Percentiles rank a stretch among this genome's conserved stretches.
Conservation (phyloP, 2,888 invertebrate species). For the Spialia ferax region DNA sequence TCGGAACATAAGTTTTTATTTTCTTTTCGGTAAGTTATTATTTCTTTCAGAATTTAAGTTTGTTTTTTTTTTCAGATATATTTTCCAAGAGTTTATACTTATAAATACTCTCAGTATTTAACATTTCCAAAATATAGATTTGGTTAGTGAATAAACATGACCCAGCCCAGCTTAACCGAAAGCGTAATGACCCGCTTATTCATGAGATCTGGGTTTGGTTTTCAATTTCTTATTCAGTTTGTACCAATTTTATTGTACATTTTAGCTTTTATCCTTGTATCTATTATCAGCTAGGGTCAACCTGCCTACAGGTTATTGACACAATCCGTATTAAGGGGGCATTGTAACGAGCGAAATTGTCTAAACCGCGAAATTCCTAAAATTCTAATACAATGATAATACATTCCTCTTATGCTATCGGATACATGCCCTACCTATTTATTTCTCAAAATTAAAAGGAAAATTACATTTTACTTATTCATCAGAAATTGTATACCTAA, state of each 20-base stretch:
- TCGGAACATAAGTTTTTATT: no score
- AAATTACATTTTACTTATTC: no score
- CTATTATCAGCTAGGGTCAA: constrained; percentile 7
- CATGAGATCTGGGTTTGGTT: constrained; percentile 12
- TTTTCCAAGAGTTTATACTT: background rate
- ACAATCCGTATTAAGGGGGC: background rate
- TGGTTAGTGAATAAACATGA: constrained; percentile 8
- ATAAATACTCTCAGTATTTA: no score
- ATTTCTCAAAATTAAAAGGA: no score
- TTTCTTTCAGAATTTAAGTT: background rate
- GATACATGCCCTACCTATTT: no score
- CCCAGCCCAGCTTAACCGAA: background rate
- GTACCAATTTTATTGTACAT: constrained; percentile 3
- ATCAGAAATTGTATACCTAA: no score
- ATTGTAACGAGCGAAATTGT: background rate
- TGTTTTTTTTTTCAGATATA: background rate
- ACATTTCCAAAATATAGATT: background rate
- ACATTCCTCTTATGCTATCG: no score
- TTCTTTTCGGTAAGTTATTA: background rate
- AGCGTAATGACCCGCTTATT: background rate
- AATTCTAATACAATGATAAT: no score
- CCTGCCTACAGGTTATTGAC: background rate
- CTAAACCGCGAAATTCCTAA: no score
- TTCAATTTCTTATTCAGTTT: constrained; percentile 13
- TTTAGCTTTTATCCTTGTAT: background rate